Base-by-base conservation (phyloP, 2,113 vertebrate species). In the Ascaphus truei region DNA sequence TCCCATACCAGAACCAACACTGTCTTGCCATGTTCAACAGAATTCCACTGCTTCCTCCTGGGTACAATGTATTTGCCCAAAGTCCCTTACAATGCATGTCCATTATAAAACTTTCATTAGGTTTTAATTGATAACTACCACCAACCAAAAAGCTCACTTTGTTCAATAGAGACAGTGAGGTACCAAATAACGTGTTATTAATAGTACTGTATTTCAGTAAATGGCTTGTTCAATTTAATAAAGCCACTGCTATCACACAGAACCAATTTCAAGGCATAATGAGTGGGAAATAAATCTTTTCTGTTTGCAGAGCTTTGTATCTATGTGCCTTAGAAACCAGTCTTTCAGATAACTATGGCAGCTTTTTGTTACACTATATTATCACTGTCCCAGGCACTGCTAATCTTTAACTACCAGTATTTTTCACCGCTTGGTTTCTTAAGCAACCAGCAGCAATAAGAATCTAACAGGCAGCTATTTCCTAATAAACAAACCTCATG, bases 251-350 rank as follows among this genome's bases (percentile, higher is more conserved):
- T 76, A 73, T 81, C 75, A 81, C 77, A 78, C 72, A 83, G 75
- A 50, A 27, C 66, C 82, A 80, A 81, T 85, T 78, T 74, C 41
- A 84, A 76, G 53, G 57, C 61, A 52, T 62, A 73, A 80, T 73
- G 80, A 74, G 78, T 77, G 73, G 62, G 79, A 79, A 85, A 82
- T 76, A 79, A 83, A 79, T 73, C 67, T 34, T 72, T 25, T 81
- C 79, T 77, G 65, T 83, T 72, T 75, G 79, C 69, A 57, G 62
- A 45, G 9, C 71, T 72, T 63, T 78, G 39, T 68, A 76, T 77
- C 76, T 75, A 18, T 58, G 7, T 25, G 10, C 69, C 72, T 78
- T 68, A 64, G 68, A 63, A 80, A 72, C 53, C 68, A 53, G 58
- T 77, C 59, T 79, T 73, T 80, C 63, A 77, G 43, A 77, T 58